phyloP scores from a whole-genome alignment of 2,113 vertebrate species.

The Lutjanus erythropterus region DNA sequence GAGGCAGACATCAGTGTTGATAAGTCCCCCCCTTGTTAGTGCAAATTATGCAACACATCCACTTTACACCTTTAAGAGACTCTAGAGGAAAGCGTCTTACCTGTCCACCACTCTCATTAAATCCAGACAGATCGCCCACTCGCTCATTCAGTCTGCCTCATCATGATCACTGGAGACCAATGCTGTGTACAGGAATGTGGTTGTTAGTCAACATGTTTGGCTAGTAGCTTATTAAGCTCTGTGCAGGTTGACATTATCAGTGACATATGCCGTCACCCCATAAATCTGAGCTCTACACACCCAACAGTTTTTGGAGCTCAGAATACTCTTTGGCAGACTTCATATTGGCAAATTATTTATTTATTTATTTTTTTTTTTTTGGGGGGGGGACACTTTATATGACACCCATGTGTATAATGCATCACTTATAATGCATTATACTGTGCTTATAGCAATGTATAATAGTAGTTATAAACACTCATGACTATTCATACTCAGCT shows the following conservation, averaged over 20 bases:
- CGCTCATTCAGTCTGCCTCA: constrained; percentile 22
- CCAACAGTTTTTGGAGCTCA: not conserved
- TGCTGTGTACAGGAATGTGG: not conserved
- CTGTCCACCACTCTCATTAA: constrained; percentile 66
- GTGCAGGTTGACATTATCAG: not conserved
- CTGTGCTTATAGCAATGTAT: too few species aligned
- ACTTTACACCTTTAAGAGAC: constrained; percentile 57
- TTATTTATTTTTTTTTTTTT: too few species aligned
- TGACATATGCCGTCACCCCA: too few species aligned
- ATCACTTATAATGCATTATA: too few species aligned
- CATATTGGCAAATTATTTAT: too few species aligned
- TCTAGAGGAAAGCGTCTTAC: constrained; percentile 57
- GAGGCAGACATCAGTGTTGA: constrained; percentile 3
- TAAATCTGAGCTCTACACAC: not conserved
- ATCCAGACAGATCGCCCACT: constrained; percentile 42
- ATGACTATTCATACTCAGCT: too few species aligned
- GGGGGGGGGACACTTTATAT: too few species aligned
- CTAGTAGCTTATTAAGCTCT: not conserved
- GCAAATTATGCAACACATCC: constrained; percentile 51
- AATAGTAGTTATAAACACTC: too few species aligned
- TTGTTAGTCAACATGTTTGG: constrained; percentile 7
- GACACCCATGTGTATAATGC: too few species aligned
- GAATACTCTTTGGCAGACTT: not conserved
- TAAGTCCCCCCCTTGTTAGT: constrained; percentile 53
- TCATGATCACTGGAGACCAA: constrained; percentile 47